These are phyloP conservation scores for Lamellibrachia luymesi DNA, from an alignment of 1,140 invertebrate genomes.

Conservation along the genomic window DNA sequence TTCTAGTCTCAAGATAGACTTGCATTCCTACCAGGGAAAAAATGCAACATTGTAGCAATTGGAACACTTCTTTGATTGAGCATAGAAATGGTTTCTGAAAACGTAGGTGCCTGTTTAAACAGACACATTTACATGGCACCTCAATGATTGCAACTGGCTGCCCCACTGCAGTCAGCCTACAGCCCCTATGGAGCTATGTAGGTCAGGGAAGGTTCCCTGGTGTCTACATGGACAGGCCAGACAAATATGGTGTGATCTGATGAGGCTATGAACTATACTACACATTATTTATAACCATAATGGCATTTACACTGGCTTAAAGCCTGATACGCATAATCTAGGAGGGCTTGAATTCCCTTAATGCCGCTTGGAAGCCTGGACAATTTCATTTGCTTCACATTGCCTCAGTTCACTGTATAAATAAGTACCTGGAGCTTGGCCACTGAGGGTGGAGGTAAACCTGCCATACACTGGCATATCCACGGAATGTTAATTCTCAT, in stretches of 20 bases:
- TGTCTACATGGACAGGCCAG: neutral
- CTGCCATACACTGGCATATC: neutral
- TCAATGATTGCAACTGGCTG: neutral
- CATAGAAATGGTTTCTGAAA: constrained; percentile 9
- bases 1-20: neutral
- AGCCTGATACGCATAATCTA: neutral
- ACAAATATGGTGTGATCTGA: neutral
- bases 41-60: neutral
- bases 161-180: neutral
- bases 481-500: neutral
- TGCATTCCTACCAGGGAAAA: neutral
- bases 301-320: neutral
- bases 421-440: neutral
- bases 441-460: neutral
- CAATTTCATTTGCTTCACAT: neutral
- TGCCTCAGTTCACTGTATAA: neutral
- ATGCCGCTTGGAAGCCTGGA: neutral
- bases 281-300: neutral
- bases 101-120: neutral
- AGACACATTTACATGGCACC: neutral
- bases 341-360: neutral
- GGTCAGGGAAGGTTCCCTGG: neutral
- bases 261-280: neutral
- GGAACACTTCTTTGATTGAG: constrained; percentile 6
- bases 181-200: neutral